These are phyloP conservation scores for Muraenolepis orangiensis DNA, from an alignment of 2,797 vertebrate species.

Conservation along the genomic window DNA sequence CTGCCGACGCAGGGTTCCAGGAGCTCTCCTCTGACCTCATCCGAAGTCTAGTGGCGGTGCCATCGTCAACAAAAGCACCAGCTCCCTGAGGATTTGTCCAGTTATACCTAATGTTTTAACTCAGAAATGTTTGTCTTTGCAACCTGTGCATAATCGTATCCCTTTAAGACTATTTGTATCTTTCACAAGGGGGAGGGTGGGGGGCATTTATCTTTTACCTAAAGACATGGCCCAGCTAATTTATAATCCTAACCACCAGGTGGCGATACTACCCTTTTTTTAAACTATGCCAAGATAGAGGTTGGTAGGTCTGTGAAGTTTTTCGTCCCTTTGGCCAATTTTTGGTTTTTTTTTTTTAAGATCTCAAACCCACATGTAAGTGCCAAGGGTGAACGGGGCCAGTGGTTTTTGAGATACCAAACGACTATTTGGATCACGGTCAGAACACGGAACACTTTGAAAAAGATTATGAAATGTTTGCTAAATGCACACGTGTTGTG, in stretches of 20 bases:
- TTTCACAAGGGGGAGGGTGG: too few relatives aligned
- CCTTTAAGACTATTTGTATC: too few relatives aligned
- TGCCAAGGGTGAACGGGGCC: too few relatives aligned
- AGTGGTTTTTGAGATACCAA: too few relatives aligned
- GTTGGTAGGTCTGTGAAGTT: slow-evolving; percentile 6
- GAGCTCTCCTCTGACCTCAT: slow-evolving; percentile 63
- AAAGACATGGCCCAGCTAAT: neutral
- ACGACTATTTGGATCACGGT: too few relatives aligned
- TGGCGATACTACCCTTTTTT: slow-evolving; percentile 47
- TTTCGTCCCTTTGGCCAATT: neutral
- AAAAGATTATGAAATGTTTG: neutral
- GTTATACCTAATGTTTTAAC: too few relatives aligned
- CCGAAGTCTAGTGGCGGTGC: slow-evolving; percentile 61
- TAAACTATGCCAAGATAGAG: slow-evolving; percentile 13
- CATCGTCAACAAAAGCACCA: too few relatives aligned
- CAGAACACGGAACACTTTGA: neutral
- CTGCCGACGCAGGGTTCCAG: slow-evolving; percentile 63
- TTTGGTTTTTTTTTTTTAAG: neutral
- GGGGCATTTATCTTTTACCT: too few relatives aligned
- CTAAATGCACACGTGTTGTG: neutral
- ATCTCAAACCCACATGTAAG: too few relatives aligned
- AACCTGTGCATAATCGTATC: neutral
- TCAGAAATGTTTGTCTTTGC: too few relatives aligned
- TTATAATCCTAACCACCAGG: slow-evolving; percentile 51
- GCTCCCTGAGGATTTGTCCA: too few relatives aligned